Conservation (phyloP, 2,113 vertebrate genomes). For the Pomatorhinus ruficollis region DNA sequence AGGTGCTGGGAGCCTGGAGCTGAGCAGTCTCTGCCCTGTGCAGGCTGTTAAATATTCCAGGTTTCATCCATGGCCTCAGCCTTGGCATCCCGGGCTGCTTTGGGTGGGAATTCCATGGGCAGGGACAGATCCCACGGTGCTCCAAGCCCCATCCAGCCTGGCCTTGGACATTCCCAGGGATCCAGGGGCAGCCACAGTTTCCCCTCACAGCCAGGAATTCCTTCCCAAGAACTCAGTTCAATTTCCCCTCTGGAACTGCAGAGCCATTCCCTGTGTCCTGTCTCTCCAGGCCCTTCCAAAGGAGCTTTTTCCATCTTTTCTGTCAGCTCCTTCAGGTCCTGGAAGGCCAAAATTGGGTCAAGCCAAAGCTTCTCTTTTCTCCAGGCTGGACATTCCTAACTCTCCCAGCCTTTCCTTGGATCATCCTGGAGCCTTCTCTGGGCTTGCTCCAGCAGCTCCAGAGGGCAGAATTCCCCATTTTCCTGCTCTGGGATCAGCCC, state of each 20-base stretch:
- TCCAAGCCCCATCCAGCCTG: rapidly evolving
- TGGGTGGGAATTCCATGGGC: background rate
- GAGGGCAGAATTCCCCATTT: background rate
- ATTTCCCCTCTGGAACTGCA: rapidly evolving
- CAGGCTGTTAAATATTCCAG: rapidly evolving
- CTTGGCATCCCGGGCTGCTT: background rate
- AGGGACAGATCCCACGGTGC: background rate
- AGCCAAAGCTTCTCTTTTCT: background rate
- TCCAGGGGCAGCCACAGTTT: background rate
- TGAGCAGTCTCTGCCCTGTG: background rate
- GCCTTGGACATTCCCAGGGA: background rate
- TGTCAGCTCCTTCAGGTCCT: rapidly evolving
- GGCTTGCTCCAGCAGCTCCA: background rate
- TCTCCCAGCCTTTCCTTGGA: background rate
- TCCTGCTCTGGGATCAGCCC: background rate
- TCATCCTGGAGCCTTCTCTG: background rate
- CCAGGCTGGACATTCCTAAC: background rate
- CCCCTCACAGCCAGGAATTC: background rate
- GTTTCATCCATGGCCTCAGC: background rate
- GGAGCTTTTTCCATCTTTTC: background rate
- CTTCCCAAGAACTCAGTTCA: background rate
- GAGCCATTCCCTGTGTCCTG: background rate
- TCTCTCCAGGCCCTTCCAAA: background rate
- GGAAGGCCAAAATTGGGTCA: background rate
- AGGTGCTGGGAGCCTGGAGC: background rate